A percentile compares a stretch with the other conserved stretches of the same genome.
Evolutionary conservation across 2,888 invertebrate species (phyloP).

Genomic region (Leptodirus hochenwartii): DNA sequence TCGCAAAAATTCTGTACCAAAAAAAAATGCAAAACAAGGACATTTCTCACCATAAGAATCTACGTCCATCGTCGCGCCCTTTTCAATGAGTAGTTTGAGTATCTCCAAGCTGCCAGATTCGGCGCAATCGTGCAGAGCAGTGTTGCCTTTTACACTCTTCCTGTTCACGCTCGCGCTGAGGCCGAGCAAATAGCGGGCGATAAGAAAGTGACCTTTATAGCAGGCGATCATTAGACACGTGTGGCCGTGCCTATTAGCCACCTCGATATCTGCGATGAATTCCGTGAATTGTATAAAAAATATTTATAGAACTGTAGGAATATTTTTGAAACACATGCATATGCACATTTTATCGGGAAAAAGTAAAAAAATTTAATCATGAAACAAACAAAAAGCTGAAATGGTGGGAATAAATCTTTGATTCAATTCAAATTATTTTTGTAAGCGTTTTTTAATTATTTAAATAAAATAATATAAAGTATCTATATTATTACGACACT

Average conservation of each 20-base stretch:
- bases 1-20: too few relatives aligned
- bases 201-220: constrained; percentile 83
- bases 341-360: background rate
- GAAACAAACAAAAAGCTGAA: too few relatives aligned
- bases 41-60: constrained; percentile 64
- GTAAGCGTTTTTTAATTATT: too few relatives aligned
- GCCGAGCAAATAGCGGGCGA: constrained; percentile 74
- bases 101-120: constrained; percentile 90
- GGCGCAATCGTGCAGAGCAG: constrained; percentile 95
- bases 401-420: too few relatives aligned
- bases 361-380: background rate
- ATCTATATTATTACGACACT: too few relatives aligned
- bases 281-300: background rate
- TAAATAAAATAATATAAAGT: too few relatives aligned
- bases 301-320: background rate
- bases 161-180: constrained; percentile 83
- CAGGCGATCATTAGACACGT: constrained; percentile 97
- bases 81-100: constrained; percentile 67
- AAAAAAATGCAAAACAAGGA: too few relatives aligned
- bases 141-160: constrained; percentile 83
- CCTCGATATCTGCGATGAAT: constrained; percentile 62
- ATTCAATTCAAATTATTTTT: too few relatives aligned
- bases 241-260: constrained; percentile 89
- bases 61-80: constrained; percentile 83
- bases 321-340: background rate